Percentiles rank a stretch among this genome's conserved stretches.
phyloP scores from a whole-genome alignment of 1,140 invertebrate genomes.

The Lineus longissimus region DNA sequence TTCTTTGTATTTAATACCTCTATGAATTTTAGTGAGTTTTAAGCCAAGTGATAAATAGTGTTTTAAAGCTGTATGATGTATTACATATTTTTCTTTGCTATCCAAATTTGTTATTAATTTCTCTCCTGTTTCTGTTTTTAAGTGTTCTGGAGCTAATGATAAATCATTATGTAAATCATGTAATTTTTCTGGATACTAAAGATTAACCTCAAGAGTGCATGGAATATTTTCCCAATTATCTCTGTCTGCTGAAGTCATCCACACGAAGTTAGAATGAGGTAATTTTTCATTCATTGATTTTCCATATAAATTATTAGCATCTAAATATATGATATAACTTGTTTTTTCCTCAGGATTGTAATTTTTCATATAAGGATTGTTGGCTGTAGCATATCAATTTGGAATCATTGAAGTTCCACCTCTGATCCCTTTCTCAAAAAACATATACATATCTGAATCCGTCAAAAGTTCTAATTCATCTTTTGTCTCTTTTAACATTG shows the following conservation, averaged over 20 bases:
- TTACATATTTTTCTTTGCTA: constrained; percentile 24
- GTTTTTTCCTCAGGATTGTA: constrained; percentile 18
- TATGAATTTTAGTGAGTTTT: constrained; percentile 22
- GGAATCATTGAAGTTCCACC: constrained; percentile 23
- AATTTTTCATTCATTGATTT: constrained; percentile 15
- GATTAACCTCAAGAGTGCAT: constrained; percentile 18
- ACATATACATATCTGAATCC: constrained; percentile 27
- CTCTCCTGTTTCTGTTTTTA: not conserved
- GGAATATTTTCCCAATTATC: not conserved
- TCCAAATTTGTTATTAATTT: constrained; percentile 25
- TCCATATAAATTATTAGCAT: constrained; percentile 14
- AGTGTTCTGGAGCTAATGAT: constrained; percentile 18
- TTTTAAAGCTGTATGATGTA: constrained; percentile 21
- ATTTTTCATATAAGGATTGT: constrained; percentile 27
- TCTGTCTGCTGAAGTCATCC: constrained; percentile 3
- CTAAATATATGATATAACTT: constrained; percentile 26
- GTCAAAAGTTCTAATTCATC: constrained; percentile 32
- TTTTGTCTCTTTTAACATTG: constrained; percentile 27
- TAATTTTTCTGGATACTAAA: constrained; percentile 20
- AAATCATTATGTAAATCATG: constrained; percentile 19
- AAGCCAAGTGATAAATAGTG: constrained; percentile 19
- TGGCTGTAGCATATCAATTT: constrained; percentile 28
- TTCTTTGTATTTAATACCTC: constrained; percentile 20
- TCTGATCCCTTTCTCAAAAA: constrained; percentile 29
- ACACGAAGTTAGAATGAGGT: constrained; percentile 13